Evolutionary conservation across 2,797 vertebrate genomes (phyloP).

Genomic region (Melanotaenia parkinsoni): DNA sequence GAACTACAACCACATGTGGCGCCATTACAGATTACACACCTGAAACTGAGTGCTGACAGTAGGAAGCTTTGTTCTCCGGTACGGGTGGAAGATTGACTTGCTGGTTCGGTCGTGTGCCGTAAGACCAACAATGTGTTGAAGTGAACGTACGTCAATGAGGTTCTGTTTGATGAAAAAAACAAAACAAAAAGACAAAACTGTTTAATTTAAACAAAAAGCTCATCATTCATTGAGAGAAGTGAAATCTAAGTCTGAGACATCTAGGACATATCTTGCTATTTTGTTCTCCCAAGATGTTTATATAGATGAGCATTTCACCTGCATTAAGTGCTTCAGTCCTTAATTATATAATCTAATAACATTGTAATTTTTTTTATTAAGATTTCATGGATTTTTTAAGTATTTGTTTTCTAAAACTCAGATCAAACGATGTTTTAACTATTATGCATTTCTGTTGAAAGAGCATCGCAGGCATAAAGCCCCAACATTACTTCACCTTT

Average conservation of each 20-base stretch:
- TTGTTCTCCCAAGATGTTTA: background rate
- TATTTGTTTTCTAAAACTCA: background rate
- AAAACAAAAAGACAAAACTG: background rate
- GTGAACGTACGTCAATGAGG: slow-evolving; percentile 88
- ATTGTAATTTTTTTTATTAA: background rate
- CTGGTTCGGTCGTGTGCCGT: slow-evolving; percentile 88
- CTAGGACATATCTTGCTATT: background rate
- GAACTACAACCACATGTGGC: background rate
- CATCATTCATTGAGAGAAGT: too few relatives aligned
- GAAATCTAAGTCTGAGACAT: background rate
- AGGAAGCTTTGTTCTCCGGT: slow-evolving; percentile 87
- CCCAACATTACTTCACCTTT: slow-evolving; percentile 82
- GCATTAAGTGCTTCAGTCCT: background rate
- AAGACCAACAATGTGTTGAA: slow-evolving; percentile 89
- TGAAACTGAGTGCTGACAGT: slow-evolving; percentile 93
- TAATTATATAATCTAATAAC: background rate
- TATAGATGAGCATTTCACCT: background rate
- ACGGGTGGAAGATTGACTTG: slow-evolving; percentile 86
- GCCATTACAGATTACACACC: slow-evolving; percentile 78
- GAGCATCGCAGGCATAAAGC: background rate
- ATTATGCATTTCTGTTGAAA: background rate
- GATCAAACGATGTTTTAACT: background rate
- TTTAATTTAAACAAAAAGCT: background rate
- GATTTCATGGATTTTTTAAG: background rate
- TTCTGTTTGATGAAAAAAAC: slow-evolving; percentile 82